Base-by-base conservation (phyloP, 2,888 invertebrate genomes). In the Maniola hyperantus region DNA sequence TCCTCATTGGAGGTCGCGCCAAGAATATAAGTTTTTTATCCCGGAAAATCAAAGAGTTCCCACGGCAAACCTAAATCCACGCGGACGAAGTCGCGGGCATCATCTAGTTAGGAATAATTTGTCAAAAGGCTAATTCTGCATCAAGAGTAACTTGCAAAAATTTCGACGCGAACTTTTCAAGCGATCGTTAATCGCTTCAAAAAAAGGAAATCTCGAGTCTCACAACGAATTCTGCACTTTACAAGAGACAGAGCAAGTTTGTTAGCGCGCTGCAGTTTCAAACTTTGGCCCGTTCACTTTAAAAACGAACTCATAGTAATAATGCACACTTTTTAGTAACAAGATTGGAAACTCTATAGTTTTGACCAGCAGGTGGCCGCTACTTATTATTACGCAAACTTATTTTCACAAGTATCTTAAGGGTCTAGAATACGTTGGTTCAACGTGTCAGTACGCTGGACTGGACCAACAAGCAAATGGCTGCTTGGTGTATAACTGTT, bases 201-300 rank as follows among this genome's bases (percentile, higher is more conserved):
- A 55, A 63, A 63, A 46, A 26, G n/a, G 64, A n/a, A 67, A 59
- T 44, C 59, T 65, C 60, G 65, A 69, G 65, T 60, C 59, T 66
- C 57, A 61, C 54, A 69, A 70, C 69, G 66, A 71, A 72, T 70
- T 72, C 61, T 69, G 66, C 63, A 73, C 67, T 73, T 72, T 65
- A 64, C 48, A 68, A 70, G 65, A 68, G 69, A 71, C 72, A 71
- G 66, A 65, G 68, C 69, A 72, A 72, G 69, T 69, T 72, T 71
- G 70, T 68, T 72, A 70, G 71, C 67, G 58, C 64, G 65, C 63
- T 69, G 66, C 69, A 72, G 69, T 72, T 72, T 13, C 55, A 51
- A 72, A 71, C 64, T 71, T 71, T 53, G 20, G 50, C 66, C 67
- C 71, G 66, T 71, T 53, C 66, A 53, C 59, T 68, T 67, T 71